These are phyloP conservation scores for Echeneis naucrates DNA, from an alignment of 2,797 vertebrate genomes.

Conservation along the genomic window DNA sequence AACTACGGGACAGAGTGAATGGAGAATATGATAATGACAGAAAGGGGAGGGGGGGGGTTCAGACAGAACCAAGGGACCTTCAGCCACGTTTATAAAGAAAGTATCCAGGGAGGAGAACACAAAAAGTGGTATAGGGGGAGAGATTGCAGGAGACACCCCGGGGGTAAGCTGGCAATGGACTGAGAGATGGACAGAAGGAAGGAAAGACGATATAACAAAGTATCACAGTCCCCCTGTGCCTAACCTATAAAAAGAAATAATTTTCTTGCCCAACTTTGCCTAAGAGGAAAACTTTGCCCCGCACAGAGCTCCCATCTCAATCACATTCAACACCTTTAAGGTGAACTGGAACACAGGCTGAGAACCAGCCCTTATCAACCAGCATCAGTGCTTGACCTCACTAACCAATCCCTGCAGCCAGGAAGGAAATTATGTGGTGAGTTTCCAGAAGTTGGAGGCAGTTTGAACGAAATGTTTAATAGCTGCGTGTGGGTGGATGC, in stretches of 20 bases:
- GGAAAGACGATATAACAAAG: background rate
- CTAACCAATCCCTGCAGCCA: background rate
- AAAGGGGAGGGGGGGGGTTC: background rate
- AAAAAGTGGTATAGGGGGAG: slow-evolving; percentile 7
- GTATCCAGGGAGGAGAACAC: background rate
- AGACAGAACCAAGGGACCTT: slow-evolving; percentile 21
- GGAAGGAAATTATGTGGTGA: slow-evolving; percentile 9
- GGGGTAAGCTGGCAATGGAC: no score
- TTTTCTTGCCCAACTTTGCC: background rate
- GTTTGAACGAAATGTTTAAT: slow-evolving; percentile 3
- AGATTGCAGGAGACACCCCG: slow-evolving; percentile 17
- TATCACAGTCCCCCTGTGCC: background rate
- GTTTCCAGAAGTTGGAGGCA: slow-evolving; percentile 2
- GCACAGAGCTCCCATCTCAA: background rate
- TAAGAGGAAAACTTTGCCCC: background rate
- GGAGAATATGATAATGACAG: background rate
- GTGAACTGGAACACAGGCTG: background rate
- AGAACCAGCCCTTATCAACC: background rate
- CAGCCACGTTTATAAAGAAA: slow-evolving; percentile 13
- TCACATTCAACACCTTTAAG: background rate
- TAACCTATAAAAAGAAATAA: background rate
- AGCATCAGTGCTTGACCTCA: background rate
- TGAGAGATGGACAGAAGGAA: background rate
- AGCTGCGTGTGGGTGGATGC: background rate
- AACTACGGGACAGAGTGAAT: background rate